Evolutionary conservation across 2,888 invertebrate species (phyloP), one percentile per base, ranked within the genome.

Genomic region (Chymomyza amoena): DNA sequence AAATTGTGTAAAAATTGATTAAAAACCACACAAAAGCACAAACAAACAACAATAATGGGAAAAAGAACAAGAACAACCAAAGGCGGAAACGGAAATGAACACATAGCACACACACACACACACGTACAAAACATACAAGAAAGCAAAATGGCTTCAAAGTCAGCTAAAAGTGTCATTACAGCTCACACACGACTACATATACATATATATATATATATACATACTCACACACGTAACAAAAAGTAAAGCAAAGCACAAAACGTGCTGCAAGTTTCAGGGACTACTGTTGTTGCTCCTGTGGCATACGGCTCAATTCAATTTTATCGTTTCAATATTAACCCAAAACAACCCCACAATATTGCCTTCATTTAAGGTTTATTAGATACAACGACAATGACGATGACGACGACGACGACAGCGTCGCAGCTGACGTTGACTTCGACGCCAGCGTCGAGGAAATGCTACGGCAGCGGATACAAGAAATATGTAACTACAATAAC

Each of bases 281-380:
- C 81, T 79, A 79, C 81, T 57, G 45, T 32, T 39, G 57, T 15
- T 15, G 59, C n/a, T 65, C 57, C 39, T 70, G 70, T 63, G 86
- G 79, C 84, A 78, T 72, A 76, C 71, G 83, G 80, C 88, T 82
- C 89, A 89, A 90, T 89, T 89, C 79, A 87, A 84, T 89, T 89
- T 90, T 90, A 90, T 90, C 89, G 88, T 89, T 88, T 88, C 88
- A 84, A 84, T 84, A 89, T 89, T 88, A 89, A 90, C 90, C 90
- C 88, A 88, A 89, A 90, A 90, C 81, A 89, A 84, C 88, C 88
- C 89, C 90, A 86, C 88, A 90, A 89, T 89, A 89, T 89, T 89
- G 90, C 88, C 88, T 87, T 87, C 89, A 89, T 90, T 89, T 90
- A 90, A 89, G 89, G 90, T 90, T 90, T 89, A 89, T 90, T 89